Evolutionary conservation across 2,113 vertebrate species (phyloP).

Genomic region (Mus spicilegus): DNA sequence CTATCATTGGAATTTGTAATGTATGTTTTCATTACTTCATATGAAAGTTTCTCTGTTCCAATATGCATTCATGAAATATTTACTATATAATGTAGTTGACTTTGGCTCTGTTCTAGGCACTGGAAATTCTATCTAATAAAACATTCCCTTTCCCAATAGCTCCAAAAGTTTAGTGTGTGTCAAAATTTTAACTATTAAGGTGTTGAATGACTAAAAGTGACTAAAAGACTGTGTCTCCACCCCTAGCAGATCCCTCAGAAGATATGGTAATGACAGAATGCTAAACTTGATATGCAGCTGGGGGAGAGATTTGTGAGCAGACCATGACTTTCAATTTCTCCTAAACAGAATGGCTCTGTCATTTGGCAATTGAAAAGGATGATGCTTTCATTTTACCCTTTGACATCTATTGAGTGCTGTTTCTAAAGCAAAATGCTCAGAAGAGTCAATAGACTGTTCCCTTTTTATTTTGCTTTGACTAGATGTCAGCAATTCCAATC

Average conservation of each 20-base stretch:
- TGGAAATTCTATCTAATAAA: not conserved
- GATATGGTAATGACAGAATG: not conserved
- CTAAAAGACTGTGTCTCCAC: slow-evolving; percentile 1
- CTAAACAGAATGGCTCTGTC: slow-evolving; percentile 64
- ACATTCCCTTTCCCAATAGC: not conserved
- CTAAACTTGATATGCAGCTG: slow-evolving; percentile 13
- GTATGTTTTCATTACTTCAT: slow-evolving; percentile 14
- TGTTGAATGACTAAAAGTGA: not conserved
- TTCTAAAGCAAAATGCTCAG: slow-evolving; percentile 71
- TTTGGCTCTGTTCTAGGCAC: not conserved
- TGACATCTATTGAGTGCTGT: slow-evolving; percentile 67
- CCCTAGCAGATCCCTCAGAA: slow-evolving; percentile 1
- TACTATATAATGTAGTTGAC: not conserved
- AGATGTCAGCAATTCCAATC: slow-evolving; percentile 75
- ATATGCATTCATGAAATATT: slow-evolving; percentile 27
- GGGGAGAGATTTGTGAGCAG: slow-evolving; percentile 55
- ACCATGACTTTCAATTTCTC: slow-evolving; percentile 41
- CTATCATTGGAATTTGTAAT: not conserved
- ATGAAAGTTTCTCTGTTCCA: not conserved
- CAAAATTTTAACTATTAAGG: slow-evolving; percentile 1
- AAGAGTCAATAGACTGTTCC: slow-evolving; percentile 71
- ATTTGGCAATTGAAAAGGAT: slow-evolving; percentile 68
- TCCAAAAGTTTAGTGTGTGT: not conserved
- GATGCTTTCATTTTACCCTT: slow-evolving; percentile 71
- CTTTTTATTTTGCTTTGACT: slow-evolving; percentile 73